phyloP scores from a whole-genome alignment of 2,888 invertebrate species.

The Acanthoscelides obtectus region DNA sequence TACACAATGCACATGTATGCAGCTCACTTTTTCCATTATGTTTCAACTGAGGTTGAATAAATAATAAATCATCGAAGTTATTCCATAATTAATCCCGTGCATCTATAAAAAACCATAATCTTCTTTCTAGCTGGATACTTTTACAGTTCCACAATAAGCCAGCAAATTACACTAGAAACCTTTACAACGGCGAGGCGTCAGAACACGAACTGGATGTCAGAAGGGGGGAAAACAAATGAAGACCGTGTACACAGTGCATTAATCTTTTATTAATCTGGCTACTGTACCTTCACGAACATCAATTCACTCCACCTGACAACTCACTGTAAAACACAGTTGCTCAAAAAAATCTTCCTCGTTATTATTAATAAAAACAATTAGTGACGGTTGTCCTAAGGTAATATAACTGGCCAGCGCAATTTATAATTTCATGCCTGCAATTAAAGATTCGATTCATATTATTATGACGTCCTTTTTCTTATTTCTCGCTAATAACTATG shows the following conservation, averaged over 20 bases:
- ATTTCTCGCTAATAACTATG: constrained; percentile 15
- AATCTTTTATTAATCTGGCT: constrained; percentile 37
- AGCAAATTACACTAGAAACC: neutral
- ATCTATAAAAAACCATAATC: neutral
- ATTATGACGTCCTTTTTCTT: constrained; percentile 26
- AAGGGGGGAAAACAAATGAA: constrained; percentile 49
- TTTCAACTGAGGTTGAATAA: neutral
- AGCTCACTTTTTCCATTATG: neutral
- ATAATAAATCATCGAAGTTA: neutral
- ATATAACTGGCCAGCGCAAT: constrained; percentile 39
- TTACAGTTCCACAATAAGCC: neutral
- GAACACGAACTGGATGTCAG: neutral
- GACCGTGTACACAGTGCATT: constrained; percentile 28
- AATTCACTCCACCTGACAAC: constrained; percentile 32
- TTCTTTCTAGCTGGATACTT: neutral
- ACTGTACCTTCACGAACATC: constrained; percentile 34
- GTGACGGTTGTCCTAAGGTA: constrained; percentile 30
- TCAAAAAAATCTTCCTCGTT: constrained; percentile 24
- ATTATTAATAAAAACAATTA: constrained; percentile 35
- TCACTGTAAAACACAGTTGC: constrained; percentile 18
- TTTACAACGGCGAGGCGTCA: neutral
- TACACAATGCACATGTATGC: neutral
- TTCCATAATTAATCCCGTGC: neutral
- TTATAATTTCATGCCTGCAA: constrained; percentile 47
- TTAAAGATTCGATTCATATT: constrained; percentile 47